phyloP scores from a whole-genome alignment of 1,140 invertebrate species.

The Trachymyrmex septentrionalis region DNA sequence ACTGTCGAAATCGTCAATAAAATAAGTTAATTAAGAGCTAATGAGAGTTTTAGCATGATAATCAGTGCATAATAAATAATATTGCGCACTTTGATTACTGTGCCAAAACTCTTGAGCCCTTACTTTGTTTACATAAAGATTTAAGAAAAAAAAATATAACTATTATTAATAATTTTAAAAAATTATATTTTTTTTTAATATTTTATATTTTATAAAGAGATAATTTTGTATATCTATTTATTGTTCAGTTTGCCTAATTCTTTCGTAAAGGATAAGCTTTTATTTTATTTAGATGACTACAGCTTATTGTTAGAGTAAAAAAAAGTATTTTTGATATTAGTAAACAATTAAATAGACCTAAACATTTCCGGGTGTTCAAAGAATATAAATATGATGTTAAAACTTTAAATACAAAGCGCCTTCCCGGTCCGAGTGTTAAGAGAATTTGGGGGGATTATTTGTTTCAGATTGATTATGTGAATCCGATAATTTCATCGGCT shows the following conservation, averaged over 20 bases:
- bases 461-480: too few species aligned
- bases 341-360: not conserved
- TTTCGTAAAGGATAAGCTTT: not conserved
- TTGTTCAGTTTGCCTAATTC: not conserved
- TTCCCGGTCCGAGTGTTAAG: too few species aligned
- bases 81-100: too few species aligned
- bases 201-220: not conserved
- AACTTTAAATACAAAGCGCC: too few species aligned
- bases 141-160: not conserved
- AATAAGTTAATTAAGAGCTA: too few species aligned
- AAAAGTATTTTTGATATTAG: not conserved
- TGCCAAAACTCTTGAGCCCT: too few species aligned
- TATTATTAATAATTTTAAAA: not conserved
- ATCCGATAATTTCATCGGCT: too few species aligned
- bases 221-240: not conserved
- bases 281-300: not conserved
- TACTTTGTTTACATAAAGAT: too few species aligned
- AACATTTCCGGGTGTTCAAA: not conserved
- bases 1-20: too few species aligned
- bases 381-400: not conserved
- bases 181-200: not conserved
- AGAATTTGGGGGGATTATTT: too few species aligned
- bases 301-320: not conserved
- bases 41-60: too few species aligned
- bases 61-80: too few species aligned